Conservation (phyloP, 2,113 vertebrate genomes). For the Neoarius graeffei region DNA sequence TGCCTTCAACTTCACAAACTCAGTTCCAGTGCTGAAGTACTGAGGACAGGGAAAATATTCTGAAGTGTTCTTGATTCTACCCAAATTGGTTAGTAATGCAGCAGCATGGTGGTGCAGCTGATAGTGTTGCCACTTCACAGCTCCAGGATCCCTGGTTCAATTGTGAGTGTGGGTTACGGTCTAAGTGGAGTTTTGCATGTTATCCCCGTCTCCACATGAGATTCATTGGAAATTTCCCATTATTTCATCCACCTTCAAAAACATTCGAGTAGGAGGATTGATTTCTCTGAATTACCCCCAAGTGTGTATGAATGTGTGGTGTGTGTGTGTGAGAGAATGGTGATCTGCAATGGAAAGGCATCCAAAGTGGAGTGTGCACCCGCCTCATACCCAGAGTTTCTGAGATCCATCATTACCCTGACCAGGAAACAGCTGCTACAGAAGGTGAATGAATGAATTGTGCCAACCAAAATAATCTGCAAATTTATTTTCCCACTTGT, state of each 20-base stretch:
- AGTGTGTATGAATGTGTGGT: too few species aligned
- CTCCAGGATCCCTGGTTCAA: not conserved
- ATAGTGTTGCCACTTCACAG: not conserved
- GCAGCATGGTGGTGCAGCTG: not conserved
- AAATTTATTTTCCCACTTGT: not conserved
- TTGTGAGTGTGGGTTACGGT: not conserved
- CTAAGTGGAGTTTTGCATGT: not conserved
- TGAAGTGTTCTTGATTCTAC: not conserved
- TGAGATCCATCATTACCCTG: too few species aligned
- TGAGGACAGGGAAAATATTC: not conserved
- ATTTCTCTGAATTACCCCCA: not conserved
- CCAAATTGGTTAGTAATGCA: not conserved
- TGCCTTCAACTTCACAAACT: not conserved
- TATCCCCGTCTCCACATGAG: not conserved
- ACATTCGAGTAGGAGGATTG: not conserved
- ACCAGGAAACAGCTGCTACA: too few species aligned
- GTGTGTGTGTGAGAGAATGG: too few species aligned
- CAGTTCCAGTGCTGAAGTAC: not conserved
- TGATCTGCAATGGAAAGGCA: too few species aligned
- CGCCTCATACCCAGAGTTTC: not conserved
- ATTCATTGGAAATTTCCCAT: not conserved
- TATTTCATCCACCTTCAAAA: not conserved
- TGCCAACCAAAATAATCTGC: too few species aligned
- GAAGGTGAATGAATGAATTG: too few species aligned
- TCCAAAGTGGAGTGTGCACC: too few species aligned